Evolutionary conservation across 2,888 invertebrate genomes (phyloP), one percentile per base, ranked within the genome.

Genomic region (Camponotus fellah): DNA sequence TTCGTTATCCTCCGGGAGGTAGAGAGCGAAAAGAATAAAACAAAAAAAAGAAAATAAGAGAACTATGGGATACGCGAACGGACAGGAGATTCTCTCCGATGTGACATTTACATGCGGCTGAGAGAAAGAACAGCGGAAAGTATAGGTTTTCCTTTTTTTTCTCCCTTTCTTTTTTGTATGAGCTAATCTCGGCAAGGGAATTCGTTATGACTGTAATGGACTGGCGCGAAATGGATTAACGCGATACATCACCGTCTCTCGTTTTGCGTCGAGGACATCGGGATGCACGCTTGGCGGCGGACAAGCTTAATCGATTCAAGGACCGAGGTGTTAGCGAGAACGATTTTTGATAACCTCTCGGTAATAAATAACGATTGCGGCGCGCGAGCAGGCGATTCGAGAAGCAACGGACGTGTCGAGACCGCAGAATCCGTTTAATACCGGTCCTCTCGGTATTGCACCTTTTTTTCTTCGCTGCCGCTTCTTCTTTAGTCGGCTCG

Each of bases 1-100:
- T 88, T 89, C 85, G 87, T 88, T 89, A 89, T 91, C 90, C 88
- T 87, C 64, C 49, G 82, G 34, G 65, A 71, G 43, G 53, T 17
- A 53, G 17, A 34, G 40, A 69, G 37, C n/a, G 66, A 68, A 12
- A 84, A 82, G 53, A 75, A 69, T 40, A 69, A 86, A 89, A n/a
- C n/a, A n/a, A 62, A 77, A 75, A 85, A 85, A 75, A 43, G 17
- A 53, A 53, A 53, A 53, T 53, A 53, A 53, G 8, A 76, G 69
- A 56, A 26, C 17, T 34, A 53, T 72, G 71, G 34, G 71, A 43
- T 83, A 82, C 71, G 84, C 74, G 79, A 69, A 40, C 32, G 75
- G 64, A 46, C 40, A 66, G 68, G 37, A 58, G 64, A 49, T 58
- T 53, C 49, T 53, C n/a, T 53, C 46, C 72, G 81, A 80, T 66